Conservation (phyloP, 2,113 vertebrate species). For the Puntigrus tetrazona region DNA sequence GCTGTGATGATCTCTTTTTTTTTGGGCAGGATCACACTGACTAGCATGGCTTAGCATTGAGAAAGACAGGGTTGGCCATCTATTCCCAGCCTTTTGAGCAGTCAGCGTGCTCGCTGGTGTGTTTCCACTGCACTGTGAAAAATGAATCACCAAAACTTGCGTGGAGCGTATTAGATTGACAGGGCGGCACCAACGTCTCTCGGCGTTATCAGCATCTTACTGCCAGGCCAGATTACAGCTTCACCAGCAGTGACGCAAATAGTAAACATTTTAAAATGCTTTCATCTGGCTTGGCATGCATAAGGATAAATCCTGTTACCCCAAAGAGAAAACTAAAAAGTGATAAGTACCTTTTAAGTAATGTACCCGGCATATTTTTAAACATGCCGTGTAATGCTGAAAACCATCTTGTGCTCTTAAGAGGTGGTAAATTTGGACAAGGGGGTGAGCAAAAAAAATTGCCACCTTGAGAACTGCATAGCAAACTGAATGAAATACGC, state of each 20-base stretch:
- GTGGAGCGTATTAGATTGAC: constrained; percentile 6
- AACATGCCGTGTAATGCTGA: background rate
- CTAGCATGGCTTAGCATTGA: constrained; percentile 13
- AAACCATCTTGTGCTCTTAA: background rate
- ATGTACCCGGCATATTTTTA: background rate
- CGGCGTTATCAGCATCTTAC: background rate
- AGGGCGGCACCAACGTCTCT: background rate
- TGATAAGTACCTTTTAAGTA: constrained; percentile 6
- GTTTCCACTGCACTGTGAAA: constrained; percentile 11
- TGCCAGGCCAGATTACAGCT: background rate
- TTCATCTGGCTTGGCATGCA: constrained; percentile 22
- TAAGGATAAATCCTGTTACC: background rate
- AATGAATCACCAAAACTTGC: constrained; percentile 19
- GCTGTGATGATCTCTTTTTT: background rate
- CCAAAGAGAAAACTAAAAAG: constrained; percentile 5
- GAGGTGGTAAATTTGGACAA: constrained; percentile 4
- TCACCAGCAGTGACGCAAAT: background rate
- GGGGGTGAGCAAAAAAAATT: background rate
- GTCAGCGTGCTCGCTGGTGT: background rate
- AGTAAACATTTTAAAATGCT: constrained; percentile 22
- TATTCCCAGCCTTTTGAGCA: background rate
- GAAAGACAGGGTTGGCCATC: constrained; percentile 20
- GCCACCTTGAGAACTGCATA: constrained; percentile 30
- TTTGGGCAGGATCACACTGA: constrained; percentile 30
- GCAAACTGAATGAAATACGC: background rate